Base-by-base conservation (phyloP, 1,140 invertebrate species). In the roundworm (Caenorhabditis elegans) region DNA sequence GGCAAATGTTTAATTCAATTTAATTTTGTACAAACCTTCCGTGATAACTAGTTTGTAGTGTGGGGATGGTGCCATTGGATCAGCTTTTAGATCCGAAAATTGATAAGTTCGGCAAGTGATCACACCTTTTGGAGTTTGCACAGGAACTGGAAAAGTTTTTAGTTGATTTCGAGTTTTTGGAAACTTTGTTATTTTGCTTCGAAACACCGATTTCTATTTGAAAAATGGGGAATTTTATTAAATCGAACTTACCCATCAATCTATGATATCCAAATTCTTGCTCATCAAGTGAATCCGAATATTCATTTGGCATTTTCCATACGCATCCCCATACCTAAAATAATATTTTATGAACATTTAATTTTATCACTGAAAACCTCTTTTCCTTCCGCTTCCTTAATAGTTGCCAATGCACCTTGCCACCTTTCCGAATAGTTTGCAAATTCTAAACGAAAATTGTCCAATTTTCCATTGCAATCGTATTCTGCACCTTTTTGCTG, bases 51-150 rank as follows among this genome's bases (percentile, higher is more conserved):
- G 34, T 43, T 48, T 70, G n/a, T 55, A 79, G 24, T 79, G 34
- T 5, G 46, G 49, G 34, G 48, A 80, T 13, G 55, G 31, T 22
- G 3, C 10, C 36, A 17, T 22, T 26, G 75, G 28, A 28, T 82
- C 70, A 39, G 43, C 51, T 60, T 75, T n/a, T 8, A 24, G 31
- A n/a, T 82, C 60, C 11, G 81, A 80, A 84, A 60, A 78, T 77
- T 84, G 49, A 26, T 53, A 75, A 36, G 82, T 78, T 76, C 70
- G 49, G 24, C 60, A 47, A 24, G 76, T 46, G 60, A 84, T 43
- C 11, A 49, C 4, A 19, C 43, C 70, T 15, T 65, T 36, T 51
- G 79, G 22, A 49, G 36, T 48, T 28, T 80, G 60, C 43, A 65
- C 78, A 39, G 82, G 39, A 60, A 75, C 78, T 53, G 43, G 39